Conservation (phyloP, 2,888 invertebrate species). For the Orthosia cruda region DNA sequence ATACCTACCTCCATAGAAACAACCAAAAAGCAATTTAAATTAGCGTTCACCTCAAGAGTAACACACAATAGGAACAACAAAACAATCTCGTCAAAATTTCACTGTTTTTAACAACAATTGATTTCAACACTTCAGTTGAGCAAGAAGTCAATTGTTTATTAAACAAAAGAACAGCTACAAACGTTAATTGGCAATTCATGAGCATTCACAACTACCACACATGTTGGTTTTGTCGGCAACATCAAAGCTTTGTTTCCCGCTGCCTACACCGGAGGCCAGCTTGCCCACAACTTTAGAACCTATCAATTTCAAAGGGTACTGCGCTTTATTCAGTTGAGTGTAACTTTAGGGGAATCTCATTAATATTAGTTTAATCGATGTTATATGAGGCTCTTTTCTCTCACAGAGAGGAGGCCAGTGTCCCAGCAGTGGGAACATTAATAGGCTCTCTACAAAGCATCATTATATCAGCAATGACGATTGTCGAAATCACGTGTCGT, state of each 20-base stretch:
- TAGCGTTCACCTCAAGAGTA: slow-evolving; percentile 42
- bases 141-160: slow-evolving; percentile 51
- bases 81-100: slow-evolving; percentile 21
- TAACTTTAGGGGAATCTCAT: slow-evolving; percentile 15
- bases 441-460: too few species aligned
- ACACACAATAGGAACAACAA: slow-evolving; percentile 36
- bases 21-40: slow-evolving; percentile 55
- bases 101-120: slow-evolving; percentile 53
- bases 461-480: too few species aligned
- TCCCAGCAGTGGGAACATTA: too few species aligned
- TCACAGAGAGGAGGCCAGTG: too few species aligned
- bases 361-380: slow-evolving; percentile 8
- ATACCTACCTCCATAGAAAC: slow-evolving; percentile 17
- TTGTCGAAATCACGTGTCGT: too few species aligned
- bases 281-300: slow-evolving; percentile 58
- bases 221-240: slow-evolving; percentile 65
- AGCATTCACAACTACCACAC: slow-evolving; percentile 40
- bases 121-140: slow-evolving; percentile 41
- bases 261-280: slow-evolving; percentile 41
- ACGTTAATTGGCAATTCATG: slow-evolving; percentile 66
- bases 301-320: slow-evolving; percentile 65
- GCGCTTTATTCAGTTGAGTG: slow-evolving; percentile 46
- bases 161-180: slow-evolving; percentile 57
- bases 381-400: neutral
- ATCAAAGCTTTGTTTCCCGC: slow-evolving; percentile 64